phyloP scores from a whole-genome alignment of 2,888 invertebrate species.

The Gymnocheta viridis region DNA sequence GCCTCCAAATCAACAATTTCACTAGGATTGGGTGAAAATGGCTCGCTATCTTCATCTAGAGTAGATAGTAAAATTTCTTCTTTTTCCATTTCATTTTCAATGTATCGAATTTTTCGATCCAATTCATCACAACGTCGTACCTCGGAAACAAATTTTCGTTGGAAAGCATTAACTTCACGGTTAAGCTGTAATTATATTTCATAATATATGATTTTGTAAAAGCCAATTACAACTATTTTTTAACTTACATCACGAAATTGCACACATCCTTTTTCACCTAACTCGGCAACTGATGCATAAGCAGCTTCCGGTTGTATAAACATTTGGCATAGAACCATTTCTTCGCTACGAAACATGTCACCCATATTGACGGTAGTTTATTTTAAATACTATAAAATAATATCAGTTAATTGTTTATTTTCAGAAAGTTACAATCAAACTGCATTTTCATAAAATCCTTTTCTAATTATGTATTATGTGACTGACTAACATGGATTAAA shows the following conservation, averaged over 20 bases:
- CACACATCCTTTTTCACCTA: slow-evolving; percentile 96
- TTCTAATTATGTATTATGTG: too few relatives aligned
- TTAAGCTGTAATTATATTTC: slow-evolving; percentile 88
- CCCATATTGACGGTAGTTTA: slow-evolving; percentile 84
- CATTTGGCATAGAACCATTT: slow-evolving; percentile 96
- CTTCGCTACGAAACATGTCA: slow-evolving; percentile 93
- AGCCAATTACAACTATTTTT: background rate
- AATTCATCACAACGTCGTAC: slow-evolving; percentile 93
- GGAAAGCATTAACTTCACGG: slow-evolving; percentile 89
- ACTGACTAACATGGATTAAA: too few relatives aligned
- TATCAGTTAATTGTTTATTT: background rate
- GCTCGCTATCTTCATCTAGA: slow-evolving; percentile 85
- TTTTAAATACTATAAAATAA: background rate
- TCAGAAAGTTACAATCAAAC: too few relatives aligned
- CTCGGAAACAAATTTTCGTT: slow-evolving; percentile 92
- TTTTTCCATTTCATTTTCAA: slow-evolving; percentile 90
- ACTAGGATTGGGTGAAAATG: slow-evolving; percentile 88
- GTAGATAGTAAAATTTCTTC: slow-evolving; percentile 88
- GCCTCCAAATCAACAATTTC: slow-evolving; percentile 91
- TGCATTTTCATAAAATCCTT: too few relatives aligned
- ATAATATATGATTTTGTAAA: too few relatives aligned
- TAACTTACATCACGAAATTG: slow-evolving; percentile 97
- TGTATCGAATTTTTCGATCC: slow-evolving; percentile 89
- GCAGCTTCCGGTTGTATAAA: slow-evolving; percentile 98
- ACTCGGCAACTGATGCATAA: slow-evolving; percentile 95